Conservation (phyloP, 2,113 vertebrate species). For the Shinisaurus crocodilurus region DNA sequence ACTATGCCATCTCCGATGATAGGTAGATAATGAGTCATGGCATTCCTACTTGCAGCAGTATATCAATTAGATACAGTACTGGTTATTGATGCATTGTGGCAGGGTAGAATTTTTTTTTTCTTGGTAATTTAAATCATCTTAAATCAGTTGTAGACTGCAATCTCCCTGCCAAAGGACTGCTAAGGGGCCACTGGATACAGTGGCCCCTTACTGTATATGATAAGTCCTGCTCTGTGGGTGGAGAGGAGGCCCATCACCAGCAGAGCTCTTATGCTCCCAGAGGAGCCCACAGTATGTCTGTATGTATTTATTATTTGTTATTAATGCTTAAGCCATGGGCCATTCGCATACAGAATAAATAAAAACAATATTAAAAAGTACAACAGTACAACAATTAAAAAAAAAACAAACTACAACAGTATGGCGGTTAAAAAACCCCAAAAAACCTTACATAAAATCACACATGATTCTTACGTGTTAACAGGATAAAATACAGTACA, state of each 20-base stretch:
- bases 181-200: background rate
- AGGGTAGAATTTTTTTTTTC: background rate
- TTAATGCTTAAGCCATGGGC: too few species aligned
- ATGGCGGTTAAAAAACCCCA: too few species aligned
- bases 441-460: too few species aligned
- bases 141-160: background rate
- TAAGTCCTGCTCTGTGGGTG: background rate
- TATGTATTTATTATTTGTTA: too few species aligned
- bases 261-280: background rate
- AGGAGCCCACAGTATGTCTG: too few species aligned
- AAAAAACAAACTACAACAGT: too few species aligned
- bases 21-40: constrained; percentile 75
- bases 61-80: background rate
- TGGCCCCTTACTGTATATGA: too few species aligned
- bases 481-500: too few species aligned
- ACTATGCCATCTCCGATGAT: constrained; percentile 76
- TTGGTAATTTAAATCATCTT: background rate
- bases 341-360: too few species aligned
- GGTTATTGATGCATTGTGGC: background rate
- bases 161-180: background rate
- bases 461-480: too few species aligned
- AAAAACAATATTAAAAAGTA: too few species aligned
- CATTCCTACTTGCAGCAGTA: background rate
- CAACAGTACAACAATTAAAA: too few species aligned
- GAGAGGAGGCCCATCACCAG: background rate